Evolutionary conservation across 2,113 vertebrate species (phyloP).

Genomic region (Alectura lathami): DNA sequence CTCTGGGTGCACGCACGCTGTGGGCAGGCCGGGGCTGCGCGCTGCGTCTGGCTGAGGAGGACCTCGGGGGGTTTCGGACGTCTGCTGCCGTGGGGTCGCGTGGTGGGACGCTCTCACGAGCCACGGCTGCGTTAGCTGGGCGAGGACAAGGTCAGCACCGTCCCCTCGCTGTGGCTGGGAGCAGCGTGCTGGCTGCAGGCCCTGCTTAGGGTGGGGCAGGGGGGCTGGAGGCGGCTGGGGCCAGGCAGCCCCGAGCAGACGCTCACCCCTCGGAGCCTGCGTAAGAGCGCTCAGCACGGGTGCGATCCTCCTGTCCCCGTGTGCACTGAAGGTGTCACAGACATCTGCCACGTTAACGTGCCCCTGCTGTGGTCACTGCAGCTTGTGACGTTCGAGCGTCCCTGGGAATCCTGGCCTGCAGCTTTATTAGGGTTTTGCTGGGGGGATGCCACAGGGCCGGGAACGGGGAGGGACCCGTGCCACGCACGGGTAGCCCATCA

Average conservation of each 20-base stretch:
- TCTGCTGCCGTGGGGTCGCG: background rate
- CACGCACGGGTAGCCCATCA: fast-evolving
- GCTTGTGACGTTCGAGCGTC: background rate
- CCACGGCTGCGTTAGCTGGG: background rate
- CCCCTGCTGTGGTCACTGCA: background rate
- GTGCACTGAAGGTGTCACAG: background rate
- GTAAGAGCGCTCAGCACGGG: fast-evolving
- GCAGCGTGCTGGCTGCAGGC: background rate
- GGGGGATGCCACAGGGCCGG: no score
- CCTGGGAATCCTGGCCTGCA: background rate
- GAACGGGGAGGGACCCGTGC: background rate
- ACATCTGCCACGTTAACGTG: background rate
- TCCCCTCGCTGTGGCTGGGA: background rate
- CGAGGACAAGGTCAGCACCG: background rate
- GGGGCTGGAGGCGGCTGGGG: background rate
- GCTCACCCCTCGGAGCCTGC: background rate
- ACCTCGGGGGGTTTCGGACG: fast-evolving
- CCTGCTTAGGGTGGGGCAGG: background rate
- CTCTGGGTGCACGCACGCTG: fast-evolving
- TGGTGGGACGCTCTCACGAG: fast-evolving
- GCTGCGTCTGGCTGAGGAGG: background rate
- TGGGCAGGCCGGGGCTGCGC: fast-evolving
- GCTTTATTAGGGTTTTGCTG: background rate
- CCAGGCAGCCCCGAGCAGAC: background rate
- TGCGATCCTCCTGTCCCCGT: background rate